Percentiles rank a stretch among this genome's conserved stretches.
These are phyloP conservation scores for Psophia crepitans DNA, from an alignment of 2,113 vertebrate genomes.

Conservation along the genomic window DNA sequence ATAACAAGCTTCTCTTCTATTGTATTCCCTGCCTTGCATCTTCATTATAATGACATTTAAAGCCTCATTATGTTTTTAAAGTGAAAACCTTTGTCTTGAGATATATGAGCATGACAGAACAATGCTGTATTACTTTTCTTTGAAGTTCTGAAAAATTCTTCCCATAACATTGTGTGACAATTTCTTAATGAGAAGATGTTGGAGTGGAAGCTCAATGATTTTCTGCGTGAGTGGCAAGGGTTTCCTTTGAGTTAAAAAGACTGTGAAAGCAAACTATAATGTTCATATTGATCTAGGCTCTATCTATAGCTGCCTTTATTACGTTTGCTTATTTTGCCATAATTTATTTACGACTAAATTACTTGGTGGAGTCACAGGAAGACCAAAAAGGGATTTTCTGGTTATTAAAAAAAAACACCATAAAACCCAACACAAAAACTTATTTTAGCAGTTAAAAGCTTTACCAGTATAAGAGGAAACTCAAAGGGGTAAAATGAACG, in stretches of 20 bases:
- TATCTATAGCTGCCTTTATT: constrained; percentile 55
- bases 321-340: constrained; percentile 38
- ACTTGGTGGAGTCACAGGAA: background rate
- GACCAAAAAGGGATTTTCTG: background rate
- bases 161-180: background rate
- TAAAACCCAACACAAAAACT: background rate
- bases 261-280: constrained; percentile 32
- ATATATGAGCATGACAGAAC: background rate
- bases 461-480: background rate
- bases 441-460: background rate
- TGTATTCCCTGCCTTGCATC: background rate
- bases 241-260: constrained; percentile 41
- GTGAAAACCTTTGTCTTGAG: constrained; percentile 16
- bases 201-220: background rate
- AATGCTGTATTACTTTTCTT: background rate
- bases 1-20: background rate
- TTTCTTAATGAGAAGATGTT: constrained; percentile 11
- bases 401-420: background rate
- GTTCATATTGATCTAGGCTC: constrained; percentile 53
- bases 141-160: constrained; percentile 22
- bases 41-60: constrained; percentile 17
- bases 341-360: constrained; percentile 59
- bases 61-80: constrained; percentile 33
- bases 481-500: background rate
- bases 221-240: background rate